A percentile compares a stretch with the other conserved stretches of the same genome.
These are phyloP conservation scores for Dorcus hopei DNA, from an alignment of 2,888 invertebrate genomes.

Conservation along the genomic window DNA sequence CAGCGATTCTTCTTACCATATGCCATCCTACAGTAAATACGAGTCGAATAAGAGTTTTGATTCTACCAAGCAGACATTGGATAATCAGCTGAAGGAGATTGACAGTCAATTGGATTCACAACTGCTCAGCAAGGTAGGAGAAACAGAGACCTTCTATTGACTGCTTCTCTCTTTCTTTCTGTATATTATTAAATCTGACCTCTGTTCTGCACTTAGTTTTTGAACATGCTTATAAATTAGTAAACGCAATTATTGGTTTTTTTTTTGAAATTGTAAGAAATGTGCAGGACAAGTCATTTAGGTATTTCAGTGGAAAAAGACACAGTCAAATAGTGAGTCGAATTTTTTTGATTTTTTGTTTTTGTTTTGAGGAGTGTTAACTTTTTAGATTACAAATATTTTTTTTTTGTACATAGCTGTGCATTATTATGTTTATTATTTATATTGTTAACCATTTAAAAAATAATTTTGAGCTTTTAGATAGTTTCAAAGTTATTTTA, in stretches of 20 bases:
- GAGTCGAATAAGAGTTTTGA: slow-evolving; percentile 63
- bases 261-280: not conserved
- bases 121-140: slow-evolving; percentile 60
- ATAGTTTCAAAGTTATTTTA: not conserved
- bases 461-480: not conserved
- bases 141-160: slow-evolving; percentile 50
- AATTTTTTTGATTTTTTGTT: slow-evolving; percentile 27
- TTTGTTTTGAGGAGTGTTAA: slow-evolving; percentile 23
- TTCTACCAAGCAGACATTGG: slow-evolving; percentile 71
- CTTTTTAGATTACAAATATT: slow-evolving; percentile 19
- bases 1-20: slow-evolving; percentile 54
- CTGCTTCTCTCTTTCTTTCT: slow-evolving; percentile 27
- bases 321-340: slow-evolving; percentile 42
- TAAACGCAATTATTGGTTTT: not conserved
- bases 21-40: slow-evolving; percentile 49
- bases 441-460: slow-evolving; percentile 1
- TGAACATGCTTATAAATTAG: no score
- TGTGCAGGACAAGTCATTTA: slow-evolving; percentile 31
- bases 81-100: slow-evolving; percentile 77
- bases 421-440: slow-evolving; percentile 7
- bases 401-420: slow-evolving; percentile 5
- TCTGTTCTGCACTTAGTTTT: slow-evolving; percentile 20
- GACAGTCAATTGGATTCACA: slow-evolving; percentile 73
- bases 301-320: slow-evolving; percentile 28
- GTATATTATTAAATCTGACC: slow-evolving; percentile 3